Conservation (phyloP, 2,113 vertebrate genomes). For the Seriola dumerili region DNA sequence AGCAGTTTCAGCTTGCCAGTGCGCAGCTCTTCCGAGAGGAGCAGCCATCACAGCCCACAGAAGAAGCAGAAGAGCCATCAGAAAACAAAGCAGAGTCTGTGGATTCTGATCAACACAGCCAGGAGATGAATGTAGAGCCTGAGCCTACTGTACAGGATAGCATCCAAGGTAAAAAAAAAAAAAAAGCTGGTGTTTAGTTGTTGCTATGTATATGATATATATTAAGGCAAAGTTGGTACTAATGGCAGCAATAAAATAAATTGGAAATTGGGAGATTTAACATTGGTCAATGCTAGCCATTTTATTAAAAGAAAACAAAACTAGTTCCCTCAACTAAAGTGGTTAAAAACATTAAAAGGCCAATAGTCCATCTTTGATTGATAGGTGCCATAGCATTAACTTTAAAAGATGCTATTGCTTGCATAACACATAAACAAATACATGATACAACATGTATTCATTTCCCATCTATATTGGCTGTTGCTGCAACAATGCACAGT, state of each 20-base stretch:
- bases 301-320: too few species aligned
- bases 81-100: constrained; percentile 15
- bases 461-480: too few species aligned
- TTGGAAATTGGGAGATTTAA: too few species aligned
- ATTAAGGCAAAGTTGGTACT: neutral
- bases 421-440: too few species aligned
- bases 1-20: constrained; percentile 76
- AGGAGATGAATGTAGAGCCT: constrained; percentile 37
- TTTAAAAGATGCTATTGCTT: neutral
- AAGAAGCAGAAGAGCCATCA: constrained; percentile 43
- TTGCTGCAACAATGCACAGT: too few species aligned
- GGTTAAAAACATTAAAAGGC: too few species aligned
- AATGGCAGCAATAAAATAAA: neutral
- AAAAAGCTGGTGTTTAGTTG: neutral
- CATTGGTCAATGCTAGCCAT: too few species aligned
- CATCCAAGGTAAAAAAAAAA: constrained; percentile 59
- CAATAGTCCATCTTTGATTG: neutral
- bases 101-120: constrained; percentile 9
- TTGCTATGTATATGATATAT: neutral
- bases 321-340: neutral
- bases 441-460: too few species aligned
- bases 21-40: constrained; percentile 65
- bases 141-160: constrained; percentile 8
- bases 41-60: constrained; percentile 60
- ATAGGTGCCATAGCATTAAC: neutral